Evolutionary conservation across 1,140 invertebrate genomes (phyloP), one percentile per base, ranked within the genome.

Genomic region (Brachionus plicatilis): DNA sequence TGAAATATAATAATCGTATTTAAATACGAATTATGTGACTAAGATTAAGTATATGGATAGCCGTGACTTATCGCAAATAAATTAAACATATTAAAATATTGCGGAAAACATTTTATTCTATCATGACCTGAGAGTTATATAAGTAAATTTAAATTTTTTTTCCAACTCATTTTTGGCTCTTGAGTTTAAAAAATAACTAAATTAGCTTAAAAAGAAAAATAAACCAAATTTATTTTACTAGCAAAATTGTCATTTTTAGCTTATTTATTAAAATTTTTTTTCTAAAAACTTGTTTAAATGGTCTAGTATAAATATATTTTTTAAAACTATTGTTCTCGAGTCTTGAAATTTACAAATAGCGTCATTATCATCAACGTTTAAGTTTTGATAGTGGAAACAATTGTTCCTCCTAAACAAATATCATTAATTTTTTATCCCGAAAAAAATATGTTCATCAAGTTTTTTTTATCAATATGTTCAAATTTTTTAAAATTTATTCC

Each of bases 381-480:
- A 72, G 33, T 72, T 68, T 72, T 72, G 37, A 72, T 72, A 72
- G 33, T 72, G 68, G 68, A 72, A 72, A 24, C 68, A 72, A 72
- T 72, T 72, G 68, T 72, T 72, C 68, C 41, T 72, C 68, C 41
- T 20, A 43, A 72, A 41, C 17, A 43, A 68, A 68, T 60, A 60
- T 60, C 53, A 68, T 68, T 33, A 41, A 66, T 27, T 24, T 68
- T 33, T 33, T 33, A 72, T 37, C 20, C 41, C 11, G 7, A 14
- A 72, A 72, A 72, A 72, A 72, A 72, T 72, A 72, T 72, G 68
- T 72, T 72, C 68, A 72, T 72, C 68, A 72, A 43, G 41, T 37
- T 72, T 72, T 72, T n/a, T 72, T 72, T 72, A 72, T 72, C 68
- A 72, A 72, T 72, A 72, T 72, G 68, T 72, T 72, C 33, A 72